Base-by-base conservation (phyloP, 2,113 vertebrate genomes). In the Perca schrenkii region DNA sequence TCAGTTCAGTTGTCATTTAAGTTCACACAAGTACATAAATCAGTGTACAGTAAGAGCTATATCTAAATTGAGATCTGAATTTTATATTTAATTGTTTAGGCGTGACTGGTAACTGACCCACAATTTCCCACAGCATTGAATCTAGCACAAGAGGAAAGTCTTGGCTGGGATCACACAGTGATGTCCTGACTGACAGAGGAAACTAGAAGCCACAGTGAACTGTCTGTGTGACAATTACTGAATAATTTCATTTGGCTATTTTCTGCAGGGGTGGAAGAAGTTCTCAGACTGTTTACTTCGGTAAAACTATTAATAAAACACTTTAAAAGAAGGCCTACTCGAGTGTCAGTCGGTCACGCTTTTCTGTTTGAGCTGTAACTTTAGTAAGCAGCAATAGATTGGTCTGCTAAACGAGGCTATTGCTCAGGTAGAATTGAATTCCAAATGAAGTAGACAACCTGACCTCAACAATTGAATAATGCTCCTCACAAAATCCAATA, bases 61-160 rank as follows among this genome's bases (percentile, higher is more conserved):
- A 2, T 57, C n/a, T 46, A 19, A 28, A 31, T 17, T 54, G 4
- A 49, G 1, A 25, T 8, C 25, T 43, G 4, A 21, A 2, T 25
- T 77, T 77, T 66, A 6, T 13, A 28, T 8, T 4, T 63, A n/a
- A 10, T 47, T 4, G 53, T 3, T 31, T 21, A 31, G 75, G 14
- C 16, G 58, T 65, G 46, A 79, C 52, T 13, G 2, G 0, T 17
- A 4, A 49, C 0, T 10, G 4, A 3, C 0, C 6, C 1, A 4
- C 5, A 36, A 28, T 73, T 71, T 80, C 57, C 84, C 2, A 62
- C 0, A 4, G 7, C 0, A 0, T 0, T 79, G 46, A 86, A 89
- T 49, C 65, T 14, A 71, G 11, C 87, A 82, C 25, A 28, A 58
- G 21, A 63, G 76, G 28, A 34, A 34, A 68, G 31, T 10, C 22